Percentiles rank a stretch among this genome's conserved stretches.
These are phyloP conservation scores for Tragelaphus imberbis DNA, from an alignment of 2,113 vertebrate genomes.

Conservation along the genomic window DNA sequence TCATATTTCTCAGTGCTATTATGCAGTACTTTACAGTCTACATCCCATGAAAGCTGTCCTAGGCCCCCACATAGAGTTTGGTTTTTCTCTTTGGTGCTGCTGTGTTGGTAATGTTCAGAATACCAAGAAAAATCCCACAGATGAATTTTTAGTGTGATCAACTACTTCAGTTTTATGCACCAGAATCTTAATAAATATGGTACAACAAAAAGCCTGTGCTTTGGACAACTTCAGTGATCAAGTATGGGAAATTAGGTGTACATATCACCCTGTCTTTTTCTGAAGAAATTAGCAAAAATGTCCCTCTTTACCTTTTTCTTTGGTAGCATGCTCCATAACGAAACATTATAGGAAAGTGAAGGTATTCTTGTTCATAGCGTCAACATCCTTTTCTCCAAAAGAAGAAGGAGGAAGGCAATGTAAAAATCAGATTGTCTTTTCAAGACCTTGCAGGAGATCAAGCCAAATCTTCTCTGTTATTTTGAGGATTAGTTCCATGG, in stretches of 20 bases:
- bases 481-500: neutral
- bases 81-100: neutral
- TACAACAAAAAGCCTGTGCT: neutral
- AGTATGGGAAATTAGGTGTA: neutral
- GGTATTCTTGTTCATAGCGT: neutral
- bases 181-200: neutral
- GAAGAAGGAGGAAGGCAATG: neutral
- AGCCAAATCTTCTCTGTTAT: neutral
- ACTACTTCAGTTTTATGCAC: neutral
- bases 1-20: neutral
- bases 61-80: neutral
- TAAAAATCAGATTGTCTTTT: neutral
- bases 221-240: neutral
- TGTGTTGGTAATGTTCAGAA: neutral
- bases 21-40: neutral
- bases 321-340: neutral
- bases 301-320: neutral
- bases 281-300: neutral
- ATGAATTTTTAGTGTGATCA: slow-evolving; percentile 2
- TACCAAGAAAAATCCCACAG: neutral
- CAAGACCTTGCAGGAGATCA: neutral
- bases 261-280: neutral
- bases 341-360: neutral
- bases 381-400: neutral
- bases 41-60: neutral